These are phyloP conservation scores for Lathronympha strigana DNA, from an alignment of 2,888 invertebrate genomes.

Conservation along the genomic window DNA sequence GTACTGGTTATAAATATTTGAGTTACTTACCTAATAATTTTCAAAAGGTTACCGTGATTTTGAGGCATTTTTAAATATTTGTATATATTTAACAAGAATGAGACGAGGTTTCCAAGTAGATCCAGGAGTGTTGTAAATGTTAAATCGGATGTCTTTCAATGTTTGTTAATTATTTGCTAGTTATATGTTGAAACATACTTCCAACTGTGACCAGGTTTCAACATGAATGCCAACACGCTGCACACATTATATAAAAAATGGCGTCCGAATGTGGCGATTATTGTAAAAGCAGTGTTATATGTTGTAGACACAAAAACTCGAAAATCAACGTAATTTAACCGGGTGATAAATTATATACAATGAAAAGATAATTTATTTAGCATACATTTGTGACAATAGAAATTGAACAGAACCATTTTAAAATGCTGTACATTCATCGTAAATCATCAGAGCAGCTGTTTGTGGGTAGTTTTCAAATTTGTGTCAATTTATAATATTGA, in stretches of 20 bases:
- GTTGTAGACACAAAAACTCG: slow-evolving; percentile 13
- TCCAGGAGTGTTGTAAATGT: slow-evolving; percentile 77
- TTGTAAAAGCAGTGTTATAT: slow-evolving; percentile 40
- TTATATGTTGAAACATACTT: slow-evolving; percentile 50
- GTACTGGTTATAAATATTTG: no score
- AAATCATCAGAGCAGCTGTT: slow-evolving; percentile 11
- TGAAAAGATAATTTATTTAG: no score
- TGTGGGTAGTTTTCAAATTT: slow-evolving; percentile 23
- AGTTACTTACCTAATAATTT: no score
- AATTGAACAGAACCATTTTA: no score
- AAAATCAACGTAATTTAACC: slow-evolving; percentile 6
- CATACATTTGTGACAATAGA: neutral
- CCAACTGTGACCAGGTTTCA: slow-evolving; percentile 50
- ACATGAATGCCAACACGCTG: slow-evolving; percentile 79
- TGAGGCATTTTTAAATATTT: neutral
- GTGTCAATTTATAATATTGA: neutral
- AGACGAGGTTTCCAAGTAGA: slow-evolving; percentile 63
- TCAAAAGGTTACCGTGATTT: neutral
- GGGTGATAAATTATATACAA: no score
- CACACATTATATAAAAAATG: slow-evolving; percentile 70
- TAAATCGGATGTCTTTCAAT: slow-evolving; percentile 58
- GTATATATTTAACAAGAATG: slow-evolving; percentile 44
- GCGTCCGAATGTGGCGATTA: slow-evolving; percentile 47
- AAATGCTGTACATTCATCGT: neutral
- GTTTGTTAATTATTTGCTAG: slow-evolving; percentile 44